Evolutionary conservation across 1,140 invertebrate genomes (phyloP), one percentile per base, ranked within the genome.

Genomic region (Drosophila burlai): DNA sequence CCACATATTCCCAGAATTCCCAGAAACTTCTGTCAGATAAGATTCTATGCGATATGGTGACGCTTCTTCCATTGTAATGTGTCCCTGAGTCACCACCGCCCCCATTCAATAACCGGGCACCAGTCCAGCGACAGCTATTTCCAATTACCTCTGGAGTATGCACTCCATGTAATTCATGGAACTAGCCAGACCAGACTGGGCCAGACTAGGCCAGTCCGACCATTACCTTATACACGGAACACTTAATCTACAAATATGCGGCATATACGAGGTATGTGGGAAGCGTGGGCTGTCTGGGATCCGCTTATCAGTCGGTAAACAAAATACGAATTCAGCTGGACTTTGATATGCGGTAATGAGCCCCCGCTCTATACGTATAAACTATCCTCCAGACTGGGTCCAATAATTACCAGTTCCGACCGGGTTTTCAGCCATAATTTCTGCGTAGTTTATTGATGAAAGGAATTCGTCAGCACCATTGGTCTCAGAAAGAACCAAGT

Each of bases 311-410:
- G 71, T 46, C 58, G 50, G 64, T 69, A 78, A 78, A 77, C 57
- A 78, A 71, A 69, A 60, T 77, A 78, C 65, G 40, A 78, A 69
- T 42, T 61, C 69, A 62, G 64, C 46, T 46, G 76, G 76, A 79
- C 76, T 78, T 78, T 78, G 75, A 69, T 78, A 78, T 78, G 75
- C 74, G 75, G 74, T 69, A 78, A 69, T 77, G 75, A 75, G 72
- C 71, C 29, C 18, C 29, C 18, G 43, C 18, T 13, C 15, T 24
- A 15, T 40, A 34, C 18, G 15, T 69, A 55, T 24, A 68, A 61
- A 67, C 73, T 45, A 59, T 52, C 47, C 61, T 64, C 54, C 16
- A 38, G 64, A 34, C 55, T 16, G 50, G 34, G n/a, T 57, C 57
- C 75, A 57, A 69, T 69, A 50, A 50, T 62, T 69, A 69, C 75